A percentile compares a stretch with the other conserved stretches of the same genome.
Conservation (phyloP, 2,113 vertebrate species). For the Pithys albifrons region DNA sequence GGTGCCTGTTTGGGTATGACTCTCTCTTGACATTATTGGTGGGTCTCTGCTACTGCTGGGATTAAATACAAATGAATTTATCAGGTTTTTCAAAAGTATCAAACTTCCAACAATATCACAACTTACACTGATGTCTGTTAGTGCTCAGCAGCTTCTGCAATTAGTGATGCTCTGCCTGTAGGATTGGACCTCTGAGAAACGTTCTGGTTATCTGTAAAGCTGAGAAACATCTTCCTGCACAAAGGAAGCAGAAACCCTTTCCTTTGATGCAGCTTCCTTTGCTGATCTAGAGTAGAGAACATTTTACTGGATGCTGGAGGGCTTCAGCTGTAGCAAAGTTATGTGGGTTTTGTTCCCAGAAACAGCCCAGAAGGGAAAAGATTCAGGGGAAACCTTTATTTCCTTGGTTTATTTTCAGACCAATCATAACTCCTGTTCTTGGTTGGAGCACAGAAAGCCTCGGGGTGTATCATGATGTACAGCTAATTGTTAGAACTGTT, state of each 20-base stretch:
- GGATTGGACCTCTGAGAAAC: neutral
- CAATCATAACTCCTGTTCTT: neutral
- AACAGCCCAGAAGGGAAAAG: neutral
- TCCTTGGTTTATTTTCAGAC: neutral
- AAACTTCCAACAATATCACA: neutral
- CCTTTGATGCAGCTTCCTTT: neutral
- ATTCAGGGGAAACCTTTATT: neutral
- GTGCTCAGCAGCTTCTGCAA: neutral
- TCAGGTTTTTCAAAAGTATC: neutral
- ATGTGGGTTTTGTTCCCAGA: neutral
- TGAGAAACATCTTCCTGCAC: neutral
- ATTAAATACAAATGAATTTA: neutral
- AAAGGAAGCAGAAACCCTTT: neutral
- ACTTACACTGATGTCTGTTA: neutral
- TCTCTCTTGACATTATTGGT: neutral
- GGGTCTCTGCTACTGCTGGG: neutral
- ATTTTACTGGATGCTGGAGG: neutral
- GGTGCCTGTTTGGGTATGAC: neutral
- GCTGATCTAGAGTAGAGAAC: neutral
- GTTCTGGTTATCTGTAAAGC: neutral
- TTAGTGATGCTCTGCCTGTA: neutral
- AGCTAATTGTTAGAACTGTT: neutral
- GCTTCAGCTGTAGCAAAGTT: neutral
- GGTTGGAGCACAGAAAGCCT: neutral
- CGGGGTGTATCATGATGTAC: neutral